phyloP scores from a whole-genome alignment of 1,140 invertebrate genomes.

The Drosophila baimaii region DNA sequence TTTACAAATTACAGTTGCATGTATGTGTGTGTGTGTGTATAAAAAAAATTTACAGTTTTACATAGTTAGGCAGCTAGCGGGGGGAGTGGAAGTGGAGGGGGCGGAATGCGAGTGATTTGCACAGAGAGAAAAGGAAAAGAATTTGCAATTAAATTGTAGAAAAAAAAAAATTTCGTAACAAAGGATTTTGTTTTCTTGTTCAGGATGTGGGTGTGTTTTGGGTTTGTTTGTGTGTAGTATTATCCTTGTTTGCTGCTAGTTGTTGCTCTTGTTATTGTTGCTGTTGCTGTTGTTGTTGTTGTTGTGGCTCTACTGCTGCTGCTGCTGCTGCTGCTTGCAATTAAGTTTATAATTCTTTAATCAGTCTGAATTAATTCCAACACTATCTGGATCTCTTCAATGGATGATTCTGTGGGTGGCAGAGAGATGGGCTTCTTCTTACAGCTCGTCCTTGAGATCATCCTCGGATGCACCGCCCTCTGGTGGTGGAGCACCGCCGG shows the following conservation, averaged over 20 bases:
- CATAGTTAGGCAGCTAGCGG: conserved; percentile 36
- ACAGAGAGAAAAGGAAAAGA: conserved; percentile 42
- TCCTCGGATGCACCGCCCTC: conserved; percentile 86
- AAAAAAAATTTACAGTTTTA: conserved; percentile 75
- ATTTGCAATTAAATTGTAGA: conserved; percentile 44
- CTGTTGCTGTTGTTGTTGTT: conserved; percentile 23
- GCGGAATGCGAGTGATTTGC: conserved; percentile 59
- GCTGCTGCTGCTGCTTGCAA: conserved; percentile 29
- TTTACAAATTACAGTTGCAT: conserved; percentile 19
- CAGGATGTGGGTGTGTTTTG: conserved; percentile 26
- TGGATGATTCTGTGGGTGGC: conserved; percentile 20
- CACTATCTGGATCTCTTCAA: conserved; percentile 59
- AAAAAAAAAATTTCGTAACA: conserved; percentile 26
- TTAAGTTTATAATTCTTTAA: conserved; percentile 61
- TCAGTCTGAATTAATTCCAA: conserved; percentile 75
- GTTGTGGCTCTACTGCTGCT: neutral
- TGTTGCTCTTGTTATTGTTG: conserved; percentile 27
- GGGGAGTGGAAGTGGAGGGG: conserved; percentile 9
- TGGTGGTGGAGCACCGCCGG: conserved; percentile 88
- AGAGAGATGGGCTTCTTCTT: conserved; percentile 84
- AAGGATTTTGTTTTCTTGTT: conserved; percentile 18
- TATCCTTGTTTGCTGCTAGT: conserved; percentile 23
- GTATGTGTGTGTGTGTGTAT: conserved; percentile 32
- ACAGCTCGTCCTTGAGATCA: conserved; percentile 95
- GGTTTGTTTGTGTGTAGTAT: conserved; percentile 26